Base-by-base conservation (phyloP, 2,888 invertebrate genomes). In the Lymantria monacha region DNA sequence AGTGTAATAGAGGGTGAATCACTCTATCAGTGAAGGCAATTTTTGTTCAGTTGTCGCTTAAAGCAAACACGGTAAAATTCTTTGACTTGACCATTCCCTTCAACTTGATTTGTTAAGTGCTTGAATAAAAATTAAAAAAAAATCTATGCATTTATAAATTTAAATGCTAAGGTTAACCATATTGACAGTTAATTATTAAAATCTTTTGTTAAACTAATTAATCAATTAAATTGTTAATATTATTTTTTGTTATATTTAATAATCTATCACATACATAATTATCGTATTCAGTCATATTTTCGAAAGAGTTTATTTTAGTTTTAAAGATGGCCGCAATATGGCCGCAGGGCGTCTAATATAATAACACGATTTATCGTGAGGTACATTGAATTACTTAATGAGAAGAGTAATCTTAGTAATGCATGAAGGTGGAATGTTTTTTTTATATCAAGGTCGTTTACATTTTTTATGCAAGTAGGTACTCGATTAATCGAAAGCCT, bases 151-250 rank as follows among this genome's bases (percentile, higher is more conserved):
- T 22, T 7, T 33, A 33, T 9, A 33, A 33, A 33, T 33, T 8
- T 9, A 33, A 33, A 38, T 38, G 12, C n/a, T n/a, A 38, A 12
- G 38, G 10, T 7, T 22, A 22, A 22, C n/a, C 22, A 22, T 22
- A 22, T 22, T 22, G 9, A 43, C 30, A 15, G 44, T 44, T 40
- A 44, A 44, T 13, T 44, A 36, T 5, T 48, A 14, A 51, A 44
- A 30, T n/a, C 42, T 40, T 48, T 49, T 53, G 43, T 48, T 15
- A 37, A 38, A 30, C 8, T 46, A 53, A 43, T 53, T 53, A 48
- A 43, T 53, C 52, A 48, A 46, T 53, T 38, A 53, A 40, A 40
- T 13, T 38, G 37, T 13, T 53, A 49, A 53, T 53, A 48, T 13
- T 11, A 7, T 10, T 30, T 48, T 38, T 42, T 48, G 42, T 48